These are phyloP conservation scores for Amaurobius ferox DNA, from an alignment of 2,888 invertebrate genomes.

Conservation along the genomic window DNA sequence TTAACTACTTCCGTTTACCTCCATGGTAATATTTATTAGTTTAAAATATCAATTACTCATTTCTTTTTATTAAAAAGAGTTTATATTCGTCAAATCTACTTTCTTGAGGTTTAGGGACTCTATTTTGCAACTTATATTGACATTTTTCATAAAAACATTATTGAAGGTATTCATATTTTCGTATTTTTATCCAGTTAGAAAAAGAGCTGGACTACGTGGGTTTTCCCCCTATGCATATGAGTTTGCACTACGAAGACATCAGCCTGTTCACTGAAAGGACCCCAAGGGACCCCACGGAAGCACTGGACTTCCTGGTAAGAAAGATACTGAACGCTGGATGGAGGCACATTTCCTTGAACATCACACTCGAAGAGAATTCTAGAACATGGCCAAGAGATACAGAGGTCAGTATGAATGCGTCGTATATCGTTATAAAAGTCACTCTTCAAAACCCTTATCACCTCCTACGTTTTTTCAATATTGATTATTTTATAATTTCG, in stretches of 20 bases:
- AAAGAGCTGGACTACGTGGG: not conserved
- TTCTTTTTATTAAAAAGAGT: no score
- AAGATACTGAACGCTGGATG: conserved; percentile 50
- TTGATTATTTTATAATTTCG: no score
- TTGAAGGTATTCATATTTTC: conserved; percentile 3
- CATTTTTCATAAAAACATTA: no score
- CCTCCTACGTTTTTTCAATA: no score
- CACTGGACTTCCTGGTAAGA: not conserved
- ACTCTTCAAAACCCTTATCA: no score
- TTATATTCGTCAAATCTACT: no score
- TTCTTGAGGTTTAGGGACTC: no score
- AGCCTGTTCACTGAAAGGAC: not conserved
- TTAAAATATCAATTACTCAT: no score
- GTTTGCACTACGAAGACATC: conserved; percentile 35
- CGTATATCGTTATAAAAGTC: no score
- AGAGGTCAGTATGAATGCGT: not conserved
- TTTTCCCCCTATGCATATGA: conserved; percentile 7
- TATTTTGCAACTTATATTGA: no score
- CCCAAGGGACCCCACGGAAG: conserved; percentile 21
- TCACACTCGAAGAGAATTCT: not conserved
- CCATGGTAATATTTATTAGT: no score
- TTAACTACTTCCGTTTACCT: no score
- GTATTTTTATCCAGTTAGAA: not conserved
- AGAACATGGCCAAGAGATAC: not conserved
- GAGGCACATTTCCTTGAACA: conserved; percentile 34